These are phyloP conservation scores for Heliconius hortense DNA, from an alignment of 2,888 invertebrate species.

Conservation along the genomic window DNA sequence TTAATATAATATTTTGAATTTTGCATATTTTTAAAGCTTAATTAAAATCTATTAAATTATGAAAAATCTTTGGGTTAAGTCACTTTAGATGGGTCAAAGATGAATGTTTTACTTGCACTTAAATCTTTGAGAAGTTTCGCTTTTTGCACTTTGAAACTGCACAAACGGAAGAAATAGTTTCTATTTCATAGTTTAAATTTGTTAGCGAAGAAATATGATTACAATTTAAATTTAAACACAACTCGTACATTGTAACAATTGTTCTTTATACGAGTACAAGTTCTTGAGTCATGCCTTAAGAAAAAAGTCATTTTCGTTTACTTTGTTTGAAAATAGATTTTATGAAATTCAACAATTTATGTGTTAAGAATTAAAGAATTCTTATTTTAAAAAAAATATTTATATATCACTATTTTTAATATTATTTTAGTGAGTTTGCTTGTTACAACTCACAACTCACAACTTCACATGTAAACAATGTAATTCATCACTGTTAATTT, in stretches of 20 bases:
- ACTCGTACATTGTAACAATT: background rate
- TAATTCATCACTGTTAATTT: too few species aligned
- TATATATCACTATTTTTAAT: too few species aligned
- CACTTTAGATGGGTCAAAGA: background rate
- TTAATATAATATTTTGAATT: background rate
- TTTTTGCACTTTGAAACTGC: constrained; percentile 6
- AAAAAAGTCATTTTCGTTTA: too few species aligned
- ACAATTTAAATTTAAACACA: background rate
- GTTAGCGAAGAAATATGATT: background rate
- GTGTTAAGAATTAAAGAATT: too few species aligned
- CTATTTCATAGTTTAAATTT: constrained; percentile 8
- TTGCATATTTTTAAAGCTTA: background rate
- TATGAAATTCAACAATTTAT: background rate
- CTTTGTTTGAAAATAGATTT: background rate
- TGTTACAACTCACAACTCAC: too few species aligned
- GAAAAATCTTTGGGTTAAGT: background rate
- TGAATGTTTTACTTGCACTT: background rate
- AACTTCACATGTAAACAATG: too few species aligned
- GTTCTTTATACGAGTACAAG: background rate
- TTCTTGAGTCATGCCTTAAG: background rate
- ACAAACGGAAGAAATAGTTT: background rate
- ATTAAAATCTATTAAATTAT: background rate
- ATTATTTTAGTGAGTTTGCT: too few species aligned
- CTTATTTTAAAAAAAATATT: too few species aligned
- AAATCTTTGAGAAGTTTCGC: background rate